A percentile compares a stretch with the other conserved stretches of the same genome.
Conservation (phyloP, 64 coral and sea anemone genomes). For the Catalaphyllia jardinei region DNA sequence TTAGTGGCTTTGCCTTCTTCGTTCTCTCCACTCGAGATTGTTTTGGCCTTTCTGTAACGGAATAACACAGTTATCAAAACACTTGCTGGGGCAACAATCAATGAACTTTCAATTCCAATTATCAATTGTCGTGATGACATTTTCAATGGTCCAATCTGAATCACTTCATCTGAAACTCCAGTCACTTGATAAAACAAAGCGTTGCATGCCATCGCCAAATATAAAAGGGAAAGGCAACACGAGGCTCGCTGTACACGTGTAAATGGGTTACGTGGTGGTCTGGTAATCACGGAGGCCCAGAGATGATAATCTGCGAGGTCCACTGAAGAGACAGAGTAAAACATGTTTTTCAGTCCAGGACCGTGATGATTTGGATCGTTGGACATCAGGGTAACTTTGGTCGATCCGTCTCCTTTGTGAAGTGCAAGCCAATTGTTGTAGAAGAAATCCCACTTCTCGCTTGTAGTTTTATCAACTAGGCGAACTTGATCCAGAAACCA, state of each 20-base stretch:
- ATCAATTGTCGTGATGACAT: slow-evolving; percentile 71
- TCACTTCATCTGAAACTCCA: slow-evolving; percentile 25
- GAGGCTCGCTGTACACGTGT: slow-evolving; percentile 58
- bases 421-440: slow-evolving; percentile 20
- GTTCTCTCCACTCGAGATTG: background rate
- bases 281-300: slow-evolving; percentile 57
- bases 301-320: slow-evolving; percentile 30
- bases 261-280: slow-evolving; percentile 57
- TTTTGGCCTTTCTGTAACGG: background rate
- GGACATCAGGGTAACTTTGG: background rate
- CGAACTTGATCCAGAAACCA: slow-evolving; percentile 23
- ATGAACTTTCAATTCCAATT: slow-evolving; percentile 72
- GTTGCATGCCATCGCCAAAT: slow-evolving; percentile 54
- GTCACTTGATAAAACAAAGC: slow-evolving; percentile 80
- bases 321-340: background rate
- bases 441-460: background rate
- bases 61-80: slow-evolving; percentile 56
- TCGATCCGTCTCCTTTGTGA: slow-evolving; percentile 9
- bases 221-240: slow-evolving; percentile 64
- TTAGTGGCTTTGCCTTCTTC: background rate
- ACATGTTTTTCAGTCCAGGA: slow-evolving; percentile 17
- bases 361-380: background rate
- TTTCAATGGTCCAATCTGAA: slow-evolving; percentile 74
- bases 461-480: background rate
- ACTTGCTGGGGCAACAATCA: slow-evolving; percentile 71